Percentiles rank a stretch among this genome's conserved stretches.
These are phyloP conservation scores for Drosophila ambigua DNA, from an alignment of 1,140 invertebrate species.

Conservation along the genomic window DNA sequence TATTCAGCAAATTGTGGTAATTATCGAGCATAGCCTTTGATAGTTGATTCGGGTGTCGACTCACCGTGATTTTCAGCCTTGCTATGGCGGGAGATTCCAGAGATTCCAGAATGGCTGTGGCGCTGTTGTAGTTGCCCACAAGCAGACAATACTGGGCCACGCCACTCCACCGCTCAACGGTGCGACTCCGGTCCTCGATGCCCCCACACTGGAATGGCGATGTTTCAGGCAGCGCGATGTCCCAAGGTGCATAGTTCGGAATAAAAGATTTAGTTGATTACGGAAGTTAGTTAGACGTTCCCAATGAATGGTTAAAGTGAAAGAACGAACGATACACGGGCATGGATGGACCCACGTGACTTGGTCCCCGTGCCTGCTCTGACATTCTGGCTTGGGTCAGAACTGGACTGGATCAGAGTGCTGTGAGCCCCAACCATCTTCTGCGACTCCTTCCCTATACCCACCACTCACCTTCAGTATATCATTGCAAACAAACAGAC, in stretches of 20 bases:
- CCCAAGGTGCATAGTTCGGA: background rate
- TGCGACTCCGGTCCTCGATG: conserved; percentile 20
- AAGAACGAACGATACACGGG: background rate
- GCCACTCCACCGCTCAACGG: conserved; percentile 72
- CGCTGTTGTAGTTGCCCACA: conserved; percentile 78
- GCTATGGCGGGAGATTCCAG: conserved; percentile 78
- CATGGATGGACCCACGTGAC: no score
- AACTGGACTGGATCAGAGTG: no score
- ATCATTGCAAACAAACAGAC: conserved; percentile 82
- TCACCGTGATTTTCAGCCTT: conserved; percentile 34
- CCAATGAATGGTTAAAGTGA: background rate
- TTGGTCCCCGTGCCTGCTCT: no score
- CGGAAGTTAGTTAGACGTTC: conserved; percentile 30
- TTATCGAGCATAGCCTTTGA: no score
- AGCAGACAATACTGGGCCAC: conserved; percentile 76
- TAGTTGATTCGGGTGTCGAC: no score
- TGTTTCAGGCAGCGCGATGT: no score
- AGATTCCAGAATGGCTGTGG: conserved; percentile 75
- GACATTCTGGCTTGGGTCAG: no score
- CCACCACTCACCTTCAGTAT: conserved; percentile 77
- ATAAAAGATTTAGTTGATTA: conserved; percentile 25
- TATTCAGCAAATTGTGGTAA: no score
- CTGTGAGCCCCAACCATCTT: no score
- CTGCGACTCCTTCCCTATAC: no score
- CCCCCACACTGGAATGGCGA: conserved; percentile 48